A percentile compares a stretch with the other conserved stretches of the same genome.
phyloP scores from a whole-genome alignment of 2,113 vertebrate genomes.

The Pituophis catenifer region DNA sequence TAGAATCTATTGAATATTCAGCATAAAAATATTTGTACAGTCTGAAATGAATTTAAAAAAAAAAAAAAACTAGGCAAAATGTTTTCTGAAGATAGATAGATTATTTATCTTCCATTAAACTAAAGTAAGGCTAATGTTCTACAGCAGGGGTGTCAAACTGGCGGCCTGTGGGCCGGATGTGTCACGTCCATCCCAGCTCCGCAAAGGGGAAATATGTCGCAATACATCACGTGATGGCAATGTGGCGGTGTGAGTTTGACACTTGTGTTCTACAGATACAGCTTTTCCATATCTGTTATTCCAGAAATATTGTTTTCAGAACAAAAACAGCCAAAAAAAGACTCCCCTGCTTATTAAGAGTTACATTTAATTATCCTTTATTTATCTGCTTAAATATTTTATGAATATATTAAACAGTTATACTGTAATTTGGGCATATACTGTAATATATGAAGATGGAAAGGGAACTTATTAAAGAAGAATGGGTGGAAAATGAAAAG shows the following conservation, averaged over 20 bases:
- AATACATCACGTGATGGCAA: too few species aligned
- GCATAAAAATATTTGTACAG: not conserved
- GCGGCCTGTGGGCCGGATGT: too few species aligned
- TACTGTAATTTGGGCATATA: not conserved
- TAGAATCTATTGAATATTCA: not conserved
- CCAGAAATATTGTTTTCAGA: not conserved
- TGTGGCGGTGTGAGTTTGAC: too few species aligned
- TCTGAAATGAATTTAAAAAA: not conserved
- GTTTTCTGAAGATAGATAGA: not conserved
- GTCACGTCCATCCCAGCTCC: too few species aligned
- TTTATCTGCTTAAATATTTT: not conserved
- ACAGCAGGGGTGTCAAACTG: too few species aligned
- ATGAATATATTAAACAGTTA: not conserved
- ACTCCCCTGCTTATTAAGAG: not conserved
- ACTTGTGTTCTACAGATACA: constrained; percentile 7
- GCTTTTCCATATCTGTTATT: not conserved
- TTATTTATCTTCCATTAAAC: not conserved
- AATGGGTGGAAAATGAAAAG: not conserved
- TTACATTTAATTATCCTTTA: not conserved
- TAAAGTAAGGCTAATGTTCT: constrained; percentile 26
- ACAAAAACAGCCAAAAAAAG: not conserved
- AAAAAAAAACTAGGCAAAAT: not conserved
- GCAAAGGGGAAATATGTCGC: too few species aligned
- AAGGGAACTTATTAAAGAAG: not conserved
- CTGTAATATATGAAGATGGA: not conserved